Evolutionary conservation across 1,140 invertebrate species (phyloP), one percentile per base, ranked within the genome.

Genomic region (Zophobas atratus): DNA sequence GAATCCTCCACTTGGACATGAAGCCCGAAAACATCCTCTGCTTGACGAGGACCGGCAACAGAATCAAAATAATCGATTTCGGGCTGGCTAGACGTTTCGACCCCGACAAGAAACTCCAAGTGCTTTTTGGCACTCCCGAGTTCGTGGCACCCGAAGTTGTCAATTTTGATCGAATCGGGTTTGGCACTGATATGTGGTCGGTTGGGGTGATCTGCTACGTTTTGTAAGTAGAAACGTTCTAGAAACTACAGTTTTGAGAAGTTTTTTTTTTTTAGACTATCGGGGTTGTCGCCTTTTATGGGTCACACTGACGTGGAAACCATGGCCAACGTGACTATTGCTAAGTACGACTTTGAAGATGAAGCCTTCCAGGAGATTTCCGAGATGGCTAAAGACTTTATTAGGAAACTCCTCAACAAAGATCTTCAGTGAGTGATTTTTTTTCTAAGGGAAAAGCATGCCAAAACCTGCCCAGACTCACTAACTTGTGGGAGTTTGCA

Each of bases 21-120:
- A 99, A 99, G 94, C 98, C 98, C 6, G 98, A 99, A 88, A 99
- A 99, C 86, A 98, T 99, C 82, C 88, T 99, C 0, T 99, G 98
- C 84, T 89, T 99, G 34, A 97, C 97, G 70, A 95, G 96, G 86
- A 93, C 95, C 41, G 97, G 98, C 3, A 99, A 99, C 86, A 91
- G 97, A 80, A 97, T 99, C 81, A 99, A 99, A 88, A 97, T 99
- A 79, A 99, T 99, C 77, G 97, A 98, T 87, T 99, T 99, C 87
- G 98, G 98, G 20, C 87, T 99, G 70, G 98, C 98, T 0, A 89
- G 97, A 76, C 93, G 96, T 85, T 98, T 94, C 81, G 95, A 98
- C 86, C 96, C 97, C 0, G 92, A 92, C 75, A 97, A 97, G 88
- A 97, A 98, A 82, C 88, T 99, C 1, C 90, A 92, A 85, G 95